phyloP scores from a whole-genome alignment of 2,113 vertebrate species.

The Chionis minor region DNA sequence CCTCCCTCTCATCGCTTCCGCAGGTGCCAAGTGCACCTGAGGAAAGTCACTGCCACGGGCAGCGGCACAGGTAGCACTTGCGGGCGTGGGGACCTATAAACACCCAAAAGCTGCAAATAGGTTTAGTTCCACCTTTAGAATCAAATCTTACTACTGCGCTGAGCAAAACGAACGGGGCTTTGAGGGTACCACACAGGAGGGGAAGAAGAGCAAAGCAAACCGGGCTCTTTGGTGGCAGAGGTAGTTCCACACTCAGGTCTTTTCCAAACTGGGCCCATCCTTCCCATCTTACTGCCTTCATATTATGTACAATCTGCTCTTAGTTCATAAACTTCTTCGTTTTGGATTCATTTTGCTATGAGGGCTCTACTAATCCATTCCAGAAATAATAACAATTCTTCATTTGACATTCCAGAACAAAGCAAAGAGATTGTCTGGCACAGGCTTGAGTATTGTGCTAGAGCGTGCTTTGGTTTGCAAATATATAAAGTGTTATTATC shows the following conservation, averaged over 20 bases:
- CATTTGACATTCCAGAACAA: not conserved
- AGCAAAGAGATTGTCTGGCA: not conserved
- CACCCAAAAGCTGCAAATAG: not conserved
- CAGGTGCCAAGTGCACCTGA: not conserved
- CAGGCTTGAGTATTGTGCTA: not conserved
- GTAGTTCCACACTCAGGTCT: not conserved
- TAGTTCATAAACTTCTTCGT: not conserved
- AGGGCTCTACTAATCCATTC: not conserved
- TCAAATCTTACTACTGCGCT: not conserved
- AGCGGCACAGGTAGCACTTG: not conserved
- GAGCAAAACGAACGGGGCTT: not conserved
- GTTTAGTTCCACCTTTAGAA: not conserved
- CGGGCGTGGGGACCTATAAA: not conserved
- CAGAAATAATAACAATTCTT: not conserved
- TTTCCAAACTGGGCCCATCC: not conserved
- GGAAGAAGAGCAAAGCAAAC: not conserved
- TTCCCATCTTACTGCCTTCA: not conserved
- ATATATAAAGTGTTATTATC: not conserved
- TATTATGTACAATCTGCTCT: not conserved
- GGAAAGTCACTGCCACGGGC: not conserved
- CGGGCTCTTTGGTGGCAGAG: not conserved
- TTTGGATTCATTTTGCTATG: not conserved
- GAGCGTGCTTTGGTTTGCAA: not conserved
- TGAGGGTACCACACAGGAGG: rapidly evolving
- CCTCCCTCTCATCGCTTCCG: rapidly evolving